Evolutionary conservation across 2,797 vertebrate genomes (phyloP).

Genomic region (Anguilla marmorata): DNA sequence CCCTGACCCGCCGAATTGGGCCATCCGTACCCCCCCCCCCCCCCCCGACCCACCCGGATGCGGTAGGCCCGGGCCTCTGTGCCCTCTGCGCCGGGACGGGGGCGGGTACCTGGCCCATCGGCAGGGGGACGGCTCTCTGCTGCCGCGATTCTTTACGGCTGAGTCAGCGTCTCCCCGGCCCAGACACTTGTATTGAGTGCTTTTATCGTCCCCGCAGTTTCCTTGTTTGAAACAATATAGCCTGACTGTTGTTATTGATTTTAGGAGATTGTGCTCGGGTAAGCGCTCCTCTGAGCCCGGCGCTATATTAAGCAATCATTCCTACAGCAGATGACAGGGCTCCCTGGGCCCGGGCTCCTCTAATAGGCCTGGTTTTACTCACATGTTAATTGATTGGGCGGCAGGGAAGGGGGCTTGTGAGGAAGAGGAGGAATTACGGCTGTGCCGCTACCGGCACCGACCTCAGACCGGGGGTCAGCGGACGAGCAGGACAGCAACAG

Average conservation of each 20-base stretch:
- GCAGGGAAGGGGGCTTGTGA: constrained; percentile 63
- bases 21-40: constrained; percentile 17
- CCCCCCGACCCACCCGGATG: constrained; percentile 15
- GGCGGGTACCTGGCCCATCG: constrained; percentile 33
- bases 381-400: constrained; percentile 85
- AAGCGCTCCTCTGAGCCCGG: constrained; percentile 79
- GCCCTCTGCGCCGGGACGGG: constrained; percentile 39
- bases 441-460: constrained; percentile 52
- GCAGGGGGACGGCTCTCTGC: constrained; percentile 42
- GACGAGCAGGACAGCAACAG: constrained; percentile 13
- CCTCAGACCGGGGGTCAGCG: constrained; percentile 45
- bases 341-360: constrained; percentile 77
- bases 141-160: constrained; percentile 67
- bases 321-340: constrained; percentile 85
- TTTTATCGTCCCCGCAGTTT: constrained; percentile 71
- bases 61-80: constrained; percentile 16
- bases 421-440: constrained; percentile 59
- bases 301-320: constrained; percentile 89
- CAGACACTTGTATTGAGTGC: constrained; percentile 67
- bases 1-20: not conserved
- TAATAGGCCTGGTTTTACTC: constrained; percentile 86
- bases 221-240: constrained; percentile 76
- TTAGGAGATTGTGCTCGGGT: constrained; percentile 74
- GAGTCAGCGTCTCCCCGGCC: constrained; percentile 68
- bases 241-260: constrained; percentile 83